Base-by-base conservation (phyloP, 2,888 invertebrate species). In the Diarsia mendica region DNA sequence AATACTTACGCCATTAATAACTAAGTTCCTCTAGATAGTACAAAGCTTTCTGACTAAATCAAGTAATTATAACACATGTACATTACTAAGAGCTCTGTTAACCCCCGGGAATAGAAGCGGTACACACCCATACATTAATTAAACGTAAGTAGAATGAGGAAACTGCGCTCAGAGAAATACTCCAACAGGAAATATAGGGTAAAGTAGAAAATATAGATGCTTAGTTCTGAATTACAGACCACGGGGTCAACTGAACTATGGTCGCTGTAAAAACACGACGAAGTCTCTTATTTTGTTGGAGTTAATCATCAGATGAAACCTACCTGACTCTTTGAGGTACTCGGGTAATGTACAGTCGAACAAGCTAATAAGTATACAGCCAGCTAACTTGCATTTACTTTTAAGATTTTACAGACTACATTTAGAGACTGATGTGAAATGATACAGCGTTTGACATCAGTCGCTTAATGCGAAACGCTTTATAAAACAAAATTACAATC, bases 101-200 rank as follows among this genome's bases (percentile, higher is more conserved):
- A 48, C 84, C 66, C 28, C 18, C 18, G 81, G 69, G 81, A 75
- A 49, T 64, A 53, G 58, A 18, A 60, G 28, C n/a, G 28, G 75
- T 39, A 64, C 20, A 49, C 33, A 51, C 33, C 53, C 75, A 80
- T 81, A 75, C 33, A 81, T 81, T 84, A 84, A 81, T 81, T 80
- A 80, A 84, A 60, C 11, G 65, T 72, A 48, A 55, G 65, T 28
- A 75, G 53, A 60, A 67, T 67, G 44, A 67, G 75, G 64, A 65
- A 80, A 67, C 72, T 72, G 67, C n/a, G 46, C 74, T 80, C 4
- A 33, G 72, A 68, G 72, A 55, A 69, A 69, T 67, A 63, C 15
- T 74, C 20, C 15, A 63, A 39, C 61, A 39, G 23, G 33, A 84
- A 69, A 84, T 63, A 63, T 60, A 63, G 8, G 18, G 51, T 58